Conservation (phyloP, 2,113 vertebrate species). For the Struthidea cinerea region DNA sequence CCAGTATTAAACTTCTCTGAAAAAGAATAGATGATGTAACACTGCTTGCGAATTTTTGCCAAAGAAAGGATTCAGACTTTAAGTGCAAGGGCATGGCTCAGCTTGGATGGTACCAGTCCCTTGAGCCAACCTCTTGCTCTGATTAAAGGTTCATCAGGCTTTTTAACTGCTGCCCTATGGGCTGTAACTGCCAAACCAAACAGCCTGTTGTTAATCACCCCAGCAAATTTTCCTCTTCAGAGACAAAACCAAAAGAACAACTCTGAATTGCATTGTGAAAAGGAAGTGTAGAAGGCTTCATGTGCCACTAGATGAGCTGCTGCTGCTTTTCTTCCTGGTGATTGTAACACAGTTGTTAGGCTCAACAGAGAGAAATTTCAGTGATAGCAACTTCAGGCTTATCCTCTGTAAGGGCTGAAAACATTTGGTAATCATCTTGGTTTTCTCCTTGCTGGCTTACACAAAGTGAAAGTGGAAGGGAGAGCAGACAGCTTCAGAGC, state of each 20-base stretch:
- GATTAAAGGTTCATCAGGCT: neutral
- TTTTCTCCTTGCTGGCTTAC: neutral
- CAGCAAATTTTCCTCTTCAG: neutral
- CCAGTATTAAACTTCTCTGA: neutral
- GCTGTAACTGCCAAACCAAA: neutral
- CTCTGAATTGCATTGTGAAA: neutral
- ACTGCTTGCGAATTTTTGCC: neutral
- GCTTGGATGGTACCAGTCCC: neutral
- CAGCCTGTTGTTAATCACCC: neutral
- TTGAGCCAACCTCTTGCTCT: neutral
- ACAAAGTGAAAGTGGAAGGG: neutral
- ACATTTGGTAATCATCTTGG: neutral
- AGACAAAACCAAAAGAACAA: neutral
- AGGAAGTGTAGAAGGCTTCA: neutral
- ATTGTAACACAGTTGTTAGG: neutral
- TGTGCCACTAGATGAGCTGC: neutral
- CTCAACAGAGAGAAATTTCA: neutral
- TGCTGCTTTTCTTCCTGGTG: neutral
- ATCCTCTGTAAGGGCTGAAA: neutral
- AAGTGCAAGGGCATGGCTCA: neutral
- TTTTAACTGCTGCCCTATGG: neutral
- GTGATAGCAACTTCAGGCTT: neutral
- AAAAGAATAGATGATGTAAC: neutral
- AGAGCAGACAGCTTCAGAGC: neutral
- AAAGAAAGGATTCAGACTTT: neutral